Evolutionary conservation across 2,113 vertebrate genomes (phyloP), one percentile per base, ranked within the genome.

Genomic region (Arizona elegans): DNA sequence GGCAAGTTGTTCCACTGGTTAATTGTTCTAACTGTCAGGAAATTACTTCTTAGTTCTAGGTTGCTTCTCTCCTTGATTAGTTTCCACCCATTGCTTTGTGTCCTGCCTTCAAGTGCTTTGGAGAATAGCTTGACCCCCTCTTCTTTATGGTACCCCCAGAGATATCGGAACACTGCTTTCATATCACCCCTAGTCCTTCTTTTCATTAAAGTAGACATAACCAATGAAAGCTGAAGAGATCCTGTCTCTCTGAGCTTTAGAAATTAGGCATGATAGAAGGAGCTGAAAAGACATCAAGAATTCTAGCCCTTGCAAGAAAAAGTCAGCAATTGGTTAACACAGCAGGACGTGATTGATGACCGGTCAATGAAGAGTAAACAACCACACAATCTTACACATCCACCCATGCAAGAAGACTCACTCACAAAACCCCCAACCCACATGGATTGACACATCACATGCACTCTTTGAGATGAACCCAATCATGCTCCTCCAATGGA

Each of bases 321-420:
- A 89, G n/a, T 93, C 94, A 93, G 29, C 87, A 75, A 93, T 23
- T 87, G 43, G 43, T 24, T 54, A 92, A 75, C 89, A 8, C 52
- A 21, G 47, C 0, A 33, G 56, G 59, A 94, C 58, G 33, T 33
- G 7, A 94, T 33, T 50, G 58, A 88, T 29, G 52, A 56, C 91
- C 62, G 55, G 29, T 13, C 87, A 24, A 21, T 0, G 92, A 50
- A 92, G 15, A 6, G 38, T 90, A 62, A 26, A 6, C n/a, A 53
- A 9, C 62, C 62, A 13, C 8, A 8, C 15, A 89, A 13, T n/a
- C 91, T 89, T 62, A 85, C 87, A 55, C 12, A 3, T 12, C 6
- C 50, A 90, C 92, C 81, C 2, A 15, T 70, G 58, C 85, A 43
- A 38, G 86, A 86, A 90, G 43, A 52, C 21, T 90, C 7, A 47